These are phyloP conservation scores for Nomada fabriciana DNA, from an alignment of 2,888 invertebrate species.

Conservation along the genomic window DNA sequence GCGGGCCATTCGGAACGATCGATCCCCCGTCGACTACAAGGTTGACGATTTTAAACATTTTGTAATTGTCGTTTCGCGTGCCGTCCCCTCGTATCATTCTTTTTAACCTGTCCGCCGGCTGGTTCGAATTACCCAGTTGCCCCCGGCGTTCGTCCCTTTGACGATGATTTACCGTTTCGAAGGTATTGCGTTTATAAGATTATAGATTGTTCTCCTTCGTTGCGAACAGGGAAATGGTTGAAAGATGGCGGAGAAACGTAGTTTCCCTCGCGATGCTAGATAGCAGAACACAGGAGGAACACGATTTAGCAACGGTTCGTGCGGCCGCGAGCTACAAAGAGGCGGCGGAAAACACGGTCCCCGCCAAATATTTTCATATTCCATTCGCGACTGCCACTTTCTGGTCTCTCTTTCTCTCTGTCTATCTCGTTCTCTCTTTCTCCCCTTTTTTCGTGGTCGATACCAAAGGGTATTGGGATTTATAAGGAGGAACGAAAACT, in stretches of 20 bases:
- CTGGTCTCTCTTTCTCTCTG: constrained; percentile 20
- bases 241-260: neutral
- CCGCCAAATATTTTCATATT: constrained; percentile 73
- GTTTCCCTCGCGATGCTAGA: constrained; percentile 22
- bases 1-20: neutral
- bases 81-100: neutral
- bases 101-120: constrained; percentile 8
- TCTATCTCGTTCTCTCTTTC: neutral
- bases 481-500: constrained; percentile 77
- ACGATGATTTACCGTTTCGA: constrained; percentile 18
- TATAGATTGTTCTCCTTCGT: neutral
- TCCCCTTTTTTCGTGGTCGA: constrained; percentile 54
- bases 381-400: constrained; percentile 71
- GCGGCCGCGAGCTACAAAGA: constrained; percentile 55
- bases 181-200: neutral
- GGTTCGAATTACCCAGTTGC: constrained; percentile 22
- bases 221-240: neutral
- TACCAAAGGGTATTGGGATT: constrained; percentile 78
- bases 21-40: neutral
- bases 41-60: neutral
- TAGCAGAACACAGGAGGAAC: constrained; percentile 26
- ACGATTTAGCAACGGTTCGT: constrained; percentile 37
- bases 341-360: constrained; percentile 52
- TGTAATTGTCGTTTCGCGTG: constrained; percentile 21
- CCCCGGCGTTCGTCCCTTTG: constrained; percentile 20